Conservation (phyloP, 2,113 vertebrate genomes). For the Collichthys lucidus region DNA sequence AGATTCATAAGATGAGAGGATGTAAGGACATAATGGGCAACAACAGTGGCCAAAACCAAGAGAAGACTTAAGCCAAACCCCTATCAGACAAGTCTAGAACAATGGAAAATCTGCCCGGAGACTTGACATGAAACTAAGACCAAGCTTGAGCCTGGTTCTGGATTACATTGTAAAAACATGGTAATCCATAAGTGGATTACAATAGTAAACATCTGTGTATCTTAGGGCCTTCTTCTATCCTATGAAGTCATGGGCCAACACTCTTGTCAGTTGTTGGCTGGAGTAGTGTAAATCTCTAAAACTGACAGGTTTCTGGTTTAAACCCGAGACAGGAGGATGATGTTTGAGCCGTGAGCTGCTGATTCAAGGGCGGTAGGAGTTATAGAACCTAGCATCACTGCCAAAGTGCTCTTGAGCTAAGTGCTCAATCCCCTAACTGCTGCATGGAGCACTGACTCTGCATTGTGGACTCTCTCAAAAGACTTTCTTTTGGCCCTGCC, state of each 20-base stretch:
- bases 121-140: constrained; percentile 19
- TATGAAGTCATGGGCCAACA: not conserved
- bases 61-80: constrained; percentile 17
- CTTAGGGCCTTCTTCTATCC: not conserved
- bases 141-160: constrained; percentile 10
- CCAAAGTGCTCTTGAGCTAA: constrained; percentile 56
- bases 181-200: constrained; percentile 43
- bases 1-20: constrained; percentile 9
- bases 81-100: constrained; percentile 20
- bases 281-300: constrained; percentile 24
- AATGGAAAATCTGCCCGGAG: constrained; percentile 16
- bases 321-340: constrained; percentile 22
- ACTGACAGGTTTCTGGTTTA: constrained; percentile 30
- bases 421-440: constrained; percentile 4
- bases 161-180: constrained; percentile 33
- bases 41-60: constrained; percentile 3
- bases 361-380: constrained; percentile 34
- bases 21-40: constrained; percentile 10
- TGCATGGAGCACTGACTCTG: constrained; percentile 22
- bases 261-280: not conserved
- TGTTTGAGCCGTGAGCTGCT: constrained; percentile 28
- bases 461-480: constrained; percentile 8
- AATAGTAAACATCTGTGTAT: constrained; percentile 11
- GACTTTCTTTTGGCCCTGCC: not conserved
- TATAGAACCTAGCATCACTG: constrained; percentile 15